These are phyloP conservation scores for Zygogramma bicolorata DNA, from an alignment of 2,888 invertebrate genomes.

Conservation along the genomic window DNA sequence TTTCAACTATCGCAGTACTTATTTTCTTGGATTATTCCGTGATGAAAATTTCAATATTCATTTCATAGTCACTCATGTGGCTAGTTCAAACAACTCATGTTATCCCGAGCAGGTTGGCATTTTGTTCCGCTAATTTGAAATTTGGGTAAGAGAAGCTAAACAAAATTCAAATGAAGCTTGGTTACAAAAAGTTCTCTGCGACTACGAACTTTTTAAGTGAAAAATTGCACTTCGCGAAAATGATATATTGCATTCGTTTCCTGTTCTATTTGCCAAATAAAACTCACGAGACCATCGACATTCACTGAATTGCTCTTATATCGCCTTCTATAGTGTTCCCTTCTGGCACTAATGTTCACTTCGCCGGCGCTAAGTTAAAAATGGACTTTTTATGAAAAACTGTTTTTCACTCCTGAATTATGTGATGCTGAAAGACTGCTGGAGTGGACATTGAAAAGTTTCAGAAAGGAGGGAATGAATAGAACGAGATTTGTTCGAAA, in stretches of 20 bases:
- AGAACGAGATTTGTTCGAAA: conserved; percentile 21
- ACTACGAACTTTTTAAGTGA: too few relatives aligned
- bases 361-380: conserved; percentile 25
- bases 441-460: conserved; percentile 27
- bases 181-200: too few relatives aligned
- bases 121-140: too few relatives aligned
- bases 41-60: too few relatives aligned
- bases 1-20: too few relatives aligned
- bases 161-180: too few relatives aligned
- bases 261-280: conserved; percentile 31
- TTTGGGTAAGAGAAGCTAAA: too few relatives aligned
- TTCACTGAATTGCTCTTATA: conserved; percentile 30
- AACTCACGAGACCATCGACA: conserved; percentile 32
- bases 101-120: too few relatives aligned
- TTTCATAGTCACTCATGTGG: too few relatives aligned
- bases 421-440: conserved; percentile 24
- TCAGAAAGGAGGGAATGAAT: conserved; percentile 21
- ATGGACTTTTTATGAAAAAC: conserved; percentile 37
- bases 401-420: conserved; percentile 34
- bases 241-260: neutral
- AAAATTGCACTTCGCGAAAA: neutral
- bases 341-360: conserved; percentile 39
- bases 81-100: too few relatives aligned
- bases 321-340: conserved; percentile 31
- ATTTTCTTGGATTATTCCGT: too few relatives aligned